Evolutionary conservation across 2,797 vertebrate genomes (phyloP).

Genomic region (Leptodactylus fallax): DNA sequence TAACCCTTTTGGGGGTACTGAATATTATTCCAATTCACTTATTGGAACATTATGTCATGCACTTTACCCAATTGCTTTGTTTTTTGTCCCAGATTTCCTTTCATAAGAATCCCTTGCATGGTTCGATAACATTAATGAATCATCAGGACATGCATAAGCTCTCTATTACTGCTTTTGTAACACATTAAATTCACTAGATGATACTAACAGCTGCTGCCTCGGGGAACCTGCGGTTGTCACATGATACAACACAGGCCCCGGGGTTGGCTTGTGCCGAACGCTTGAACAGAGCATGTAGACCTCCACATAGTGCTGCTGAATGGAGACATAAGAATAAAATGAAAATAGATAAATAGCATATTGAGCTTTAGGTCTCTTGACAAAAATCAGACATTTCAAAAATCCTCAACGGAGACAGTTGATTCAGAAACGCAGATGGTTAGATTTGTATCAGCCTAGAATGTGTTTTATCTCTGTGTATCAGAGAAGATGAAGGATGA

Average conservation of each 20-base stretch:
- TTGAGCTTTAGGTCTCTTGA: slow-evolving; percentile 41
- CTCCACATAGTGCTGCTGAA: slow-evolving; percentile 7
- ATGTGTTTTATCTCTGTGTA: slow-evolving; percentile 49
- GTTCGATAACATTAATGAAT: neutral
- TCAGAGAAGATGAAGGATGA: slow-evolving; percentile 49
- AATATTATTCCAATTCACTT: too few relatives aligned
- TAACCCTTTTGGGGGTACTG: too few relatives aligned
- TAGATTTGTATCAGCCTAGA: slow-evolving; percentile 46
- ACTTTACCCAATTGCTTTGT: too few relatives aligned
- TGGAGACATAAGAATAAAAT: slow-evolving; percentile 47
- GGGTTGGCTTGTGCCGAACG: neutral
- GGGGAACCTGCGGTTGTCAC: slow-evolving; percentile 19
- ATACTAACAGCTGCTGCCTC: neutral
- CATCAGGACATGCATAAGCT: neutral
- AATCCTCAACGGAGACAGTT: slow-evolving; percentile 26
- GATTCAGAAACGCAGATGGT: slow-evolving; percentile 48
- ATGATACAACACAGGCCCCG: neutral
- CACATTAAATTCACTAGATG: slow-evolving; percentile 1
- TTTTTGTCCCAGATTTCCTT: neutral
- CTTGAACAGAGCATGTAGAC: neutral
- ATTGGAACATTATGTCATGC: too few relatives aligned
- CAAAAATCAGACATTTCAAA: slow-evolving; percentile 47
- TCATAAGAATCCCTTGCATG: neutral
- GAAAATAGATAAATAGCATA: slow-evolving; percentile 52
- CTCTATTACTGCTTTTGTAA: neutral